Evolutionary conservation across 2,888 invertebrate genomes (phyloP).

Genomic region (Coremacera marginata): DNA sequence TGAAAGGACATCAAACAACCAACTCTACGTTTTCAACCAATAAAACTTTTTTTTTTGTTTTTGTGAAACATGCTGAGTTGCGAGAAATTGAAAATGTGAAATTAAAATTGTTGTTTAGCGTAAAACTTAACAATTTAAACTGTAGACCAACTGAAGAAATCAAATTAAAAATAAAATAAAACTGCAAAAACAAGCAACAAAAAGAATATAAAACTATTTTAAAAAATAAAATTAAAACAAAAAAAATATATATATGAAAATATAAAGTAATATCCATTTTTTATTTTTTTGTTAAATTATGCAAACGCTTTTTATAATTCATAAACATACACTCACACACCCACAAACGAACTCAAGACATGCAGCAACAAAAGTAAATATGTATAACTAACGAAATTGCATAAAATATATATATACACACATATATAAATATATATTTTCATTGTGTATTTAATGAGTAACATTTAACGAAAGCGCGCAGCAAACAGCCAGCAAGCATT

Average conservation of each 20-base stretch:
- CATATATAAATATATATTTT: slow-evolving; percentile 17
- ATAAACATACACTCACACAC: slow-evolving; percentile 40
- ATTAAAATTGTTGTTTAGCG: slow-evolving; percentile 33
- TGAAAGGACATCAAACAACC: slow-evolving; percentile 14
- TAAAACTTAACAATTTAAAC: slow-evolving; percentile 23
- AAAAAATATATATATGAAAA: slow-evolving; percentile 33
- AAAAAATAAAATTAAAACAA: slow-evolving; percentile 15
- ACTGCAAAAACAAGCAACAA: slow-evolving; percentile 13
- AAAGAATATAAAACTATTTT: slow-evolving; percentile 19
- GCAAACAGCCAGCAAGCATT: not conserved
- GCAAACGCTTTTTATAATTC: slow-evolving; percentile 46
- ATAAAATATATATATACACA: slow-evolving; percentile 43
- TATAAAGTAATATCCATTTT: slow-evolving; percentile 34
- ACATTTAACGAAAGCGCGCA: not conserved
- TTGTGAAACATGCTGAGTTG: slow-evolving; percentile 21
- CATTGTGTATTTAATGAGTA: slow-evolving; percentile 32
- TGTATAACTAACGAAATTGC: slow-evolving; percentile 42
- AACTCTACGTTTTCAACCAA: not conserved
- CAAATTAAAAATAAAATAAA: slow-evolving; percentile 29
- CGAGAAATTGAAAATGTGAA: slow-evolving; percentile 31
- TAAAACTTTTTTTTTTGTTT: slow-evolving; percentile 28
- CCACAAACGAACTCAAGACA: slow-evolving; percentile 39
- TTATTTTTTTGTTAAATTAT: slow-evolving; percentile 17
- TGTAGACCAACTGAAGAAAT: slow-evolving; percentile 38
- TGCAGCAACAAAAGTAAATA: slow-evolving; percentile 33